Evolutionary conservation across 2,888 invertebrate genomes (phyloP), one percentile per base, ranked within the genome.

Genomic region (Barypeithes pellucidus): DNA sequence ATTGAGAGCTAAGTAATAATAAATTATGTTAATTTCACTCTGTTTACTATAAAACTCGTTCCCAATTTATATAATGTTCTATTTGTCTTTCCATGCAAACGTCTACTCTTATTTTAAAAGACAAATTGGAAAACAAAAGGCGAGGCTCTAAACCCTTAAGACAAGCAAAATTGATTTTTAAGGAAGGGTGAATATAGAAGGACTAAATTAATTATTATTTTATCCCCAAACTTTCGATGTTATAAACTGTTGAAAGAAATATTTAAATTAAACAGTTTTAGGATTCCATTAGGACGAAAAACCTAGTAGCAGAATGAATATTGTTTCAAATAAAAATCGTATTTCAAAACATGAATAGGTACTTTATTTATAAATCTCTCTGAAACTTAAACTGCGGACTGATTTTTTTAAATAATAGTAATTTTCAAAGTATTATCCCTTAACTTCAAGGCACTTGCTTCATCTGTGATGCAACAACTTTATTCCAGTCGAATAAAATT

Each of bases 141-240:
- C 43, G 14, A 43, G 43, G n/a, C 14, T 43, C n/a, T 43, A 16
- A 16, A n/a, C 43, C 16, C 7, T 43, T 16, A 16, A 43, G 43
- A 43, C 43, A 43, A 16, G 16, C 14, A 3, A 43, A 43, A 43
- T 43, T 43, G 43, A 43, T 43, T 43, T 43, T 43, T 43, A 43
- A 43, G 43, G n/a, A 43, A 43, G 43, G 43, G 43, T 43, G 43
- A 43, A 43, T 43, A 43, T 43, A 14, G 43, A 43, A 14, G 16
- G 16, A 16, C 14, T 43, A 43, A 43, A 16, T 43, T 43, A 43
- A 16, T 43, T 43, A 43, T 43, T 43, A 43, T 16, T 16, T 43
- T 43, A 14, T 43, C 14, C 8, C 1, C 16, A 43, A 43, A 43
- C 8, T 16, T 43, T 14, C 16, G 3, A 16, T 5, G 8, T 29